Evolutionary conservation across 2,797 vertebrate species (phyloP).

Genomic region (Brachyalestes nurse): DNA sequence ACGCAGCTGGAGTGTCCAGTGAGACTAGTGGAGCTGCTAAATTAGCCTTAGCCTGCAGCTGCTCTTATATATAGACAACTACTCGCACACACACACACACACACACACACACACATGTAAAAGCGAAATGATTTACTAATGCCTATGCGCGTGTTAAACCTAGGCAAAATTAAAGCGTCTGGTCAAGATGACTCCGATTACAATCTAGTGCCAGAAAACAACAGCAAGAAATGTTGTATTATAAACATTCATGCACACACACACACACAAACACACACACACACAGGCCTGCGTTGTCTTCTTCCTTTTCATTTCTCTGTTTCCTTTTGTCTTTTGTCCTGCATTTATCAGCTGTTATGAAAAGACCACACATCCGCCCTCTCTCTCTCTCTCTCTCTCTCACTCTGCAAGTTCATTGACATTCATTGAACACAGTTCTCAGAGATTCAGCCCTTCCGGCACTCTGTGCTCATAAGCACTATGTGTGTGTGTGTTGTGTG

Average conservation of each 20-base stretch:
- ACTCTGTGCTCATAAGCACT: slow-evolving; percentile 37
- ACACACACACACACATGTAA: slow-evolving; percentile 39
- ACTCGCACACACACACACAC: slow-evolving; percentile 34
- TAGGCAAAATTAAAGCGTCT: not conserved
- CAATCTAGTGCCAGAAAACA: slow-evolving; percentile 1
- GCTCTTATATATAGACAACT: slow-evolving; percentile 56
- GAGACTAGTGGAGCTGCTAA: slow-evolving; percentile 58
- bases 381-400: slow-evolving; percentile 22
- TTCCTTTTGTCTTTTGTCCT: slow-evolving; percentile 54
- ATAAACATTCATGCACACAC: slow-evolving; percentile 33
- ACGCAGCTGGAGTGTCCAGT: slow-evolving; percentile 60
- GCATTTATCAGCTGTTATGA: slow-evolving; percentile 50
- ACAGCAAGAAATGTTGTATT: slow-evolving; percentile 2
- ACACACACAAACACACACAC: too few species aligned
- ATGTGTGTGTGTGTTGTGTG: too few species aligned
- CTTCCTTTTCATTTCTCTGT: slow-evolving; percentile 40
- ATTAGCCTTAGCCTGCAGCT: slow-evolving; percentile 57
- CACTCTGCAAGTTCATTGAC: slow-evolving; percentile 61
- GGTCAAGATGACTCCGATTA: slow-evolving; percentile 40
- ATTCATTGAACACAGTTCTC: slow-evolving; percentile 61
- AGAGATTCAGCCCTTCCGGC: slow-evolving; percentile 58
- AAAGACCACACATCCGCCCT: slow-evolving; percentile 47
- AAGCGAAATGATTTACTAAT: slow-evolving; percentile 32
- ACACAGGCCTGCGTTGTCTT: slow-evolving; percentile 39
- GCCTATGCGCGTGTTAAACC: slow-evolving; percentile 28